A percentile compares a stretch with the other conserved stretches of the same genome.
Conservation (phyloP, 2,888 invertebrate genomes). For the Mesoligia furuncula region DNA sequence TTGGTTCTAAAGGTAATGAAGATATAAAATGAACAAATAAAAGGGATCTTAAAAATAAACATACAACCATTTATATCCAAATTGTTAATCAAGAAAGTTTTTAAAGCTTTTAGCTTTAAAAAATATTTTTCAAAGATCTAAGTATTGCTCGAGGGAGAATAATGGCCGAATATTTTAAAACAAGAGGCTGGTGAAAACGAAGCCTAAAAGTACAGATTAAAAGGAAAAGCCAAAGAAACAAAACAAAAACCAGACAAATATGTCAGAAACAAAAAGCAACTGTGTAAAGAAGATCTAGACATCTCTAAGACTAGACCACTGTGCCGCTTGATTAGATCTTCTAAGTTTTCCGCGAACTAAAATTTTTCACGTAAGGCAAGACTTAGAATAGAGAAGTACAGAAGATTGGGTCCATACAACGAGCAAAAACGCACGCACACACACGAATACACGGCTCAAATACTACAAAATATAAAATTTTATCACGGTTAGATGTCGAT, state of each 20-base stretch:
- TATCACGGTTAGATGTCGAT: no score
- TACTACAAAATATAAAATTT: no score
- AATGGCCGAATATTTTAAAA: constrained; percentile 20
- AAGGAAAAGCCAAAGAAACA: background rate
- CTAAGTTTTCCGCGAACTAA: background rate
- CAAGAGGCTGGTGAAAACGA: background rate
- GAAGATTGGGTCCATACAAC: background rate
- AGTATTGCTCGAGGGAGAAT: background rate
- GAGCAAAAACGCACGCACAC: background rate
- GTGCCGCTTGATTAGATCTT: background rate
- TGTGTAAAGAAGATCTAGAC: background rate
- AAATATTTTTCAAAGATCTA: constrained; percentile 4
- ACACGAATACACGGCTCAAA: background rate
- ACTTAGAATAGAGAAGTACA: background rate
- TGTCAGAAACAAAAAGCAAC: background rate
- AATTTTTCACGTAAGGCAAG: background rate
- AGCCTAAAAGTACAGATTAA: constrained; percentile 12
- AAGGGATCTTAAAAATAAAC: background rate
- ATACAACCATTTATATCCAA: background rate
- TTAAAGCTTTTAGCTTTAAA: constrained; percentile 32
- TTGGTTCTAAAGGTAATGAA: background rate
- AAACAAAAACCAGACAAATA: background rate
- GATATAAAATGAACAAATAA: background rate
- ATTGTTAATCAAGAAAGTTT: constrained; percentile 11
- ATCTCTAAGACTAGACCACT: background rate